These are phyloP conservation scores for Vombatus ursinus DNA, from an alignment of 2,113 vertebrate species.

Conservation along the genomic window DNA sequence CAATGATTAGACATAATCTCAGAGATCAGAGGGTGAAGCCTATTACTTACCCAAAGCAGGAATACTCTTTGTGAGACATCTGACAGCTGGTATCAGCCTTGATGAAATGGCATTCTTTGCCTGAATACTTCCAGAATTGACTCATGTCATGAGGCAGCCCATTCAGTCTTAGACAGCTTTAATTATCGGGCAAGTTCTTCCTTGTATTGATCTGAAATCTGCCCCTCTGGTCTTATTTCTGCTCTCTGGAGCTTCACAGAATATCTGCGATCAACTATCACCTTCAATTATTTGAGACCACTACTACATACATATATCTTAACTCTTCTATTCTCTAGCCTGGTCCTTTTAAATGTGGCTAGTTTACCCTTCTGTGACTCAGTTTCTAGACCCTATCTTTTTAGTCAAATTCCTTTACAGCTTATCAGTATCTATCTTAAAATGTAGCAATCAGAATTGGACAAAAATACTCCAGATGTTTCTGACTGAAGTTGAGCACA, in stretches of 20 bases:
- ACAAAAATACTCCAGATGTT: not conserved
- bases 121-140: not conserved
- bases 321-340: not conserved
- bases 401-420: not conserved
- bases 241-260: not conserved
- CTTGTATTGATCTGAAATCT: not conserved
- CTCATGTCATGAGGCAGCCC: not conserved
- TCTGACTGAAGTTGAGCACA: not conserved
- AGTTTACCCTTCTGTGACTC: not conserved
- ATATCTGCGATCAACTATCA: not conserved
- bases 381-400: not conserved
- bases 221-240: not conserved
- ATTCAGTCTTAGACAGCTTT: not conserved
- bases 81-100: not conserved
- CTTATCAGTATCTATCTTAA: not conserved
- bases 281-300: not conserved
- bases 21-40: not conserved
- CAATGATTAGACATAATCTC: not conserved
- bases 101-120: not conserved
- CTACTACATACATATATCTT: not conserved
- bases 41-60: not conserved
- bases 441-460: not conserved
- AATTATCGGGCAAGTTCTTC: not conserved
- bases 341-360: not conserved
- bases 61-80: not conserved